phyloP scores from a whole-genome alignment of 2,797 vertebrate genomes.

The Anisognathus igniventris region DNA sequence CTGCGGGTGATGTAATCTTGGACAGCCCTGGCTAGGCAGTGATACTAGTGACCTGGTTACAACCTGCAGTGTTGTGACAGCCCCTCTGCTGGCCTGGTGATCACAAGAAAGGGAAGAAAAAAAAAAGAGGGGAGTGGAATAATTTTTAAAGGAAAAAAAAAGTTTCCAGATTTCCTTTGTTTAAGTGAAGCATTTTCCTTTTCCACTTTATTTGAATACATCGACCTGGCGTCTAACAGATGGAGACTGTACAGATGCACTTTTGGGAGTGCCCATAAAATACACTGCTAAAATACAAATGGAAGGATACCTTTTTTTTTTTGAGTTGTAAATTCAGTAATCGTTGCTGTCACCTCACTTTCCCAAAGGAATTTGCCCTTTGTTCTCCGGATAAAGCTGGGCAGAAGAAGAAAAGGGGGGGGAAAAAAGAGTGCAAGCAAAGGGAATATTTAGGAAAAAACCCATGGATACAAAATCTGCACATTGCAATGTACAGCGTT shows the following conservation, averaged over 20 bases:
- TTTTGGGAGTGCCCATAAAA: slow-evolving; percentile 41
- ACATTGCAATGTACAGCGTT: background rate
- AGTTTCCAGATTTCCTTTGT: slow-evolving; percentile 78
- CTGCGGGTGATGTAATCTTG: slow-evolving; percentile 76
- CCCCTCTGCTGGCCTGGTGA: slow-evolving; percentile 61
- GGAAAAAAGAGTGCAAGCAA: background rate
- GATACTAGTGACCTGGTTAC: slow-evolving; percentile 76
- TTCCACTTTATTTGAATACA: slow-evolving; percentile 65
- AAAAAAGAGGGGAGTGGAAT: slow-evolving; percentile 56
- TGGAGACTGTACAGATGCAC: slow-evolving; percentile 64
- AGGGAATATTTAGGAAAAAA: slow-evolving; percentile 14
- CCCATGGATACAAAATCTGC: background rate
- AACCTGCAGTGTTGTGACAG: slow-evolving; percentile 72
- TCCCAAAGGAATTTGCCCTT: slow-evolving; percentile 55
- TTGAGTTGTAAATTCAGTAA: slow-evolving; percentile 35
- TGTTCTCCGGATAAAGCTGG: slow-evolving; percentile 64
- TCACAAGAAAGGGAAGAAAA: slow-evolving; percentile 69
- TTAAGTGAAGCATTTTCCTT: slow-evolving; percentile 71
- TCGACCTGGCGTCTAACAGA: slow-evolving; percentile 59
- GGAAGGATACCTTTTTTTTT: background rate
- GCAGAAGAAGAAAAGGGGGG: background rate
- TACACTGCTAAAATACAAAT: slow-evolving; percentile 42
- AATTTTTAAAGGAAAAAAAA: slow-evolving; percentile 69
- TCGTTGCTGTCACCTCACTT: slow-evolving; percentile 48
- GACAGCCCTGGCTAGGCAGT: slow-evolving; percentile 43